Evolutionary conservation across 2,888 invertebrate species (phyloP).

Genomic region (Dynastes maya): DNA sequence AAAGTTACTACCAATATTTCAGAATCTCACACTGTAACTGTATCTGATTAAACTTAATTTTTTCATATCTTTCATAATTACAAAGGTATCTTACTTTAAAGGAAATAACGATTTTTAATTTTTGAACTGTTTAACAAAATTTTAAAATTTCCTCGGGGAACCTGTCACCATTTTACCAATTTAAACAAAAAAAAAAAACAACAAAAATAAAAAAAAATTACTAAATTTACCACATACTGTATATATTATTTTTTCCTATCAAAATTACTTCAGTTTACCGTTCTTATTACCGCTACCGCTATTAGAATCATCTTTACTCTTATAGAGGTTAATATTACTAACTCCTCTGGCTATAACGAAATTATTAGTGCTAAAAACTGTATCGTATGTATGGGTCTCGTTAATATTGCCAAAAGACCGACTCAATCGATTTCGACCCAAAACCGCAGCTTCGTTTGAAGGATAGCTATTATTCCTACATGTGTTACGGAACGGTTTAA

Average conservation of each 20-base stretch:
- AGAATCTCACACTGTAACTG: no score
- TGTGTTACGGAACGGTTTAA: slow-evolving; percentile 59
- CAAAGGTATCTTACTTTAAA: no score
- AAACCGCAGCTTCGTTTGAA: slow-evolving; percentile 65
- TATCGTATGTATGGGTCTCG: slow-evolving; percentile 72
- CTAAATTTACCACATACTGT: background rate
- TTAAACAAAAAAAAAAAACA: no score
- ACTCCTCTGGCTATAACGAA: slow-evolving; percentile 69
- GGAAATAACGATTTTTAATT: no score
- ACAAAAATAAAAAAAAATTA: no score
- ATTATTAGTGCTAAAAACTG: slow-evolving; percentile 72
- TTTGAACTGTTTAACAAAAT: no score
- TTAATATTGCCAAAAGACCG: slow-evolving; percentile 69
- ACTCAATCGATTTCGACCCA: slow-evolving; percentile 65
- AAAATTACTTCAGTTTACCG: slow-evolving; percentile 31
- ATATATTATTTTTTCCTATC: background rate
- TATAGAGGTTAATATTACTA: slow-evolving; percentile 62
- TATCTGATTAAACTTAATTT: no score
- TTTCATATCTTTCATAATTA: no score
- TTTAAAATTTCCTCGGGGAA: no score
- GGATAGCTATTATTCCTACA: slow-evolving; percentile 67
- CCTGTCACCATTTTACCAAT: no score
- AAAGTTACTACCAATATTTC: no score
- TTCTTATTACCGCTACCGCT: slow-evolving; percentile 12
- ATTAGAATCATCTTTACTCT: slow-evolving; percentile 50